Evolutionary conservation across 2,888 invertebrate species (phyloP).

Genomic region (Netelia inedita): DNA sequence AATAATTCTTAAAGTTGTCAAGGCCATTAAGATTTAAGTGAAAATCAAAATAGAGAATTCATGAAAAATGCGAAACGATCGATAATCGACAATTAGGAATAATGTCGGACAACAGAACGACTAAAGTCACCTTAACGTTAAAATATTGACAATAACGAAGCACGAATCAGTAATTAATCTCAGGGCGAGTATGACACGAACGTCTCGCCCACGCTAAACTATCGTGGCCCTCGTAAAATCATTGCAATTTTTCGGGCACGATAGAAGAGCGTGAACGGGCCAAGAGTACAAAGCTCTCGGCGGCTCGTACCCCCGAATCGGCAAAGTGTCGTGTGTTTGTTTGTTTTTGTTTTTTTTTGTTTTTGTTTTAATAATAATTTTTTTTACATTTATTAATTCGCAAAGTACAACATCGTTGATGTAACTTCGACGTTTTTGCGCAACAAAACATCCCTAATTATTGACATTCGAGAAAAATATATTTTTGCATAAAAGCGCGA

Average conservation of each 20-base stretch:
- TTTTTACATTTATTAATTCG: slow-evolving; percentile 65
- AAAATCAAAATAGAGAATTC: neutral
- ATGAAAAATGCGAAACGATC: slow-evolving; percentile 19
- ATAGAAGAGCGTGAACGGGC: slow-evolving; percentile 35
- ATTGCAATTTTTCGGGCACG: slow-evolving; percentile 7
- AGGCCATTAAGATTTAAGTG: slow-evolving; percentile 22
- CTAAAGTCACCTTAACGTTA: slow-evolving; percentile 5
- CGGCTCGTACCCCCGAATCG: slow-evolving; percentile 55
- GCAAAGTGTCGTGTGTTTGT: slow-evolving; percentile 76
- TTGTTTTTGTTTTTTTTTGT: slow-evolving; percentile 73
- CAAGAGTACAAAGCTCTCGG: slow-evolving; percentile 54
- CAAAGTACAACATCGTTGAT: slow-evolving; percentile 55
- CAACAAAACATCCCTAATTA: slow-evolving; percentile 12
- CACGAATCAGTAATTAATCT: slow-evolving; percentile 52
- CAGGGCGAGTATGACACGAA: neutral
- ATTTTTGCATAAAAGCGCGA: slow-evolving; percentile 38
- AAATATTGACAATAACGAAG: slow-evolving; percentile 14
- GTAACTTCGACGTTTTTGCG: slow-evolving; percentile 46
- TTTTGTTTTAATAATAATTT: slow-evolving; percentile 60
- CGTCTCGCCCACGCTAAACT: slow-evolving; percentile 44
- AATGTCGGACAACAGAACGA: slow-evolving; percentile 6
- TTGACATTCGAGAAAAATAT: slow-evolving; percentile 42
- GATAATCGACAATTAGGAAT: slow-evolving; percentile 47
- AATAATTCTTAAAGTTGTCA: slow-evolving; percentile 37
- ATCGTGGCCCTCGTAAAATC: slow-evolving; percentile 5